A percentile compares a stretch with the other conserved stretches of the same genome.
phyloP scores from a whole-genome alignment of 1,140 invertebrate genomes.

The Colletes gigas region DNA sequence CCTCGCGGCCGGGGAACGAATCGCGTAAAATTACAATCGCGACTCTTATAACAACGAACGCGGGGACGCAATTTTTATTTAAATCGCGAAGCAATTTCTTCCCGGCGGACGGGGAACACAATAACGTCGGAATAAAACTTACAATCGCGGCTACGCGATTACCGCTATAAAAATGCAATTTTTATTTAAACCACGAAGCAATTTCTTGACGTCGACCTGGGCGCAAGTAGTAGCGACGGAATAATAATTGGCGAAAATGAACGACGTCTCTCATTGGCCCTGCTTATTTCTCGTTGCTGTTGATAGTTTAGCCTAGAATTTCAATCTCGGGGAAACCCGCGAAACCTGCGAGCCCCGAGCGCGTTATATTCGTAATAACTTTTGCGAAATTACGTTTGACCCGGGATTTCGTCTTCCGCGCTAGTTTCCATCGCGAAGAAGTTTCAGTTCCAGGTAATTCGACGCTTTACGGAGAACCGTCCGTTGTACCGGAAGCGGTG shows the following conservation, averaged over 20 bases:
- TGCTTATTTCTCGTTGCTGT: neutral
- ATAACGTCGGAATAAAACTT: neutral
- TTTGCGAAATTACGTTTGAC: constrained; percentile 24
- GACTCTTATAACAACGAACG: neutral
- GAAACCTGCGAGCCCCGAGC: neutral
- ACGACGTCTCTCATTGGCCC: neutral
- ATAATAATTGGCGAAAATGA: constrained; percentile 18
- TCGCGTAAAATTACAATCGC: neutral
- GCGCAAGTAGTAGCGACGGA: neutral
- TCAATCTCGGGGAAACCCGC: neutral
- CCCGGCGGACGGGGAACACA: neutral
- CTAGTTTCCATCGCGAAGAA: neutral
- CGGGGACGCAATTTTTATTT: neutral
- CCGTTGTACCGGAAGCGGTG: constrained; percentile 1
- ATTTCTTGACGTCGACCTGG: neutral
- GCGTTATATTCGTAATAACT: constrained; percentile 23
- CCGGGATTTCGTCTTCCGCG: constrained; percentile 11
- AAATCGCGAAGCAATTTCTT: neutral
- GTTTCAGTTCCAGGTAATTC: neutral
- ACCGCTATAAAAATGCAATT: neutral
- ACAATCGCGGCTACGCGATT: neutral
- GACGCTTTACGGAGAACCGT: neutral
- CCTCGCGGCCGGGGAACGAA: neutral
- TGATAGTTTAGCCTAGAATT: neutral
- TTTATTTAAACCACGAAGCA: neutral